Base-by-base conservation (phyloP, 37 sponge, comb jelly and placozoan genomes). In the Hormiphora californensis region DNA sequence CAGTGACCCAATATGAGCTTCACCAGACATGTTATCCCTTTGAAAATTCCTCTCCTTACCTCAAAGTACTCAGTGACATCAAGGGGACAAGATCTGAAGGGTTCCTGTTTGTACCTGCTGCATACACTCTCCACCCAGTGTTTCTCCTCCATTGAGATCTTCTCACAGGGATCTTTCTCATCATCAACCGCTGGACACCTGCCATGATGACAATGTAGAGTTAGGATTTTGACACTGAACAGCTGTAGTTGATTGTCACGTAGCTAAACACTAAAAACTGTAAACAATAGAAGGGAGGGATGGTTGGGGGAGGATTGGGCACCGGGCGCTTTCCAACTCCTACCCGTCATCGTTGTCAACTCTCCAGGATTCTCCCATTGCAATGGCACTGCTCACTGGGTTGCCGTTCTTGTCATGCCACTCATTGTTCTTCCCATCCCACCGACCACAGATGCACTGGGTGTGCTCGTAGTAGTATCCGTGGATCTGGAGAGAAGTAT, bases 41-140 rank as follows among this genome's bases (percentile, higher is more conserved):
- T 49, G 9, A 15, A n/a, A n/a, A 49, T 17, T 49, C 12, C 15
- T 49, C 15, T 5, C n/a, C 67, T 31, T 1, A 12, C 61, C 9
- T 5, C 81, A 33, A 73, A 73, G 44, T 33, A 38, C 36, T 11
- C 17, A 41, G 81, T 73, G 0, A 73, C 81, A 2, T 27, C 32
- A 1, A 73, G 28, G 43, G 81, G 81, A 28, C 81, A 73, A 2
- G 39, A 36, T 30, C 43, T 73, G 44, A 73, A 73, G 1, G 81
- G 81, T 17, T 73, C 81, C 81, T 73, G 81, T 28, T 73, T 73
- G 27, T 73, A 73, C 21, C 44, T 3, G 44, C 46, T 21, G 43
- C 81, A 73, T n/a, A 43, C 40, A 4, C 43, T 43, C 25, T 73
- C 81, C n/a, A 28, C 81, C 81, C 81, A 73, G 81, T 73, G 40